Base-by-base conservation (phyloP, 2,888 invertebrate species). In the Troides aeacus region DNA sequence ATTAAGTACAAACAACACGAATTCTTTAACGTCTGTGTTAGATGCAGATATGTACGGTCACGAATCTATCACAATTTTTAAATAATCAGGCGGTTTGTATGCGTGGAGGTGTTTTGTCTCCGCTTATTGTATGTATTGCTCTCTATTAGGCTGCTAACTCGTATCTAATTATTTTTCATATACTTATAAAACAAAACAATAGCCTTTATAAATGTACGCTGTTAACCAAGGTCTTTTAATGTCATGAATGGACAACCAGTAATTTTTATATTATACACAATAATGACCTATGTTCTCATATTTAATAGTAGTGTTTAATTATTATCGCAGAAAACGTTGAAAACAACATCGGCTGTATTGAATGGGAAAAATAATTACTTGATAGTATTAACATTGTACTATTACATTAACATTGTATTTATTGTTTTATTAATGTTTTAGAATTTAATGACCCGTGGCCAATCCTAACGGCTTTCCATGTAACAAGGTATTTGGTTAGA, bases 71-170 rank as follows among this genome's bases (percentile, higher is more conserved):
- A 65, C 42, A 59, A 58, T 59, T 63, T 53, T 76, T 77, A 78
- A 75, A 81, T 79, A 87, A 88, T 86, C 76, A 83, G 79, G 80
- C 76, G 73, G 76, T 88, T 82, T 76, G 77, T 84, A 88, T 87
- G 86, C 87, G 81, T 73, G 30, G 72, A 76, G 81, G 82, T 74
- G 76, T 76, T 81, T 77, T 80, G 71, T 71, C 71, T 71, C 71
- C 71, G 66, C 66, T 72, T 73, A 72, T 71, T 74, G 72, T 76
- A 73, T 68, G 61, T 71, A 72, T 71, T 73, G 69, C 67, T 68
- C 69, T 68, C 63, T 71, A 71, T 73, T 71, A 72, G 70, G 72
- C 66, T 64, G 42, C 64, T 68, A 64, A 39, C 56, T 65, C 61
- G 70, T 68, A 66, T 72, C 58, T 70, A 66, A 73, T 71, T 72